Conservation (phyloP, 2,797 vertebrate species). For the Manis javanica region DNA sequence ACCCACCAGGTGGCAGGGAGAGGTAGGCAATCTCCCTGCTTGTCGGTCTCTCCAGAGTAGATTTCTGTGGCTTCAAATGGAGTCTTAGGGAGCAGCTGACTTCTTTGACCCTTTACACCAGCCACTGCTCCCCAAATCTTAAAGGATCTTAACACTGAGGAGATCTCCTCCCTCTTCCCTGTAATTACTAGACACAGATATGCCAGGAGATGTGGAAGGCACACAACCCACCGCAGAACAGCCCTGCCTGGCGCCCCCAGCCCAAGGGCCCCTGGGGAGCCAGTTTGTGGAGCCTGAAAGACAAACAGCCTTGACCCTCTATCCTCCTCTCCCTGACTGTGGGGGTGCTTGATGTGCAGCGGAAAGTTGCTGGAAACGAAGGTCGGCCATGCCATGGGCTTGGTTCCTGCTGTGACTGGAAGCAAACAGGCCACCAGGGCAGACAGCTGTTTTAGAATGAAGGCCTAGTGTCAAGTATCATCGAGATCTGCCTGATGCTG, state of each 20-base stretch:
- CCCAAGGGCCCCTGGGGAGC: neutral
- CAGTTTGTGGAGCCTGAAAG: neutral
- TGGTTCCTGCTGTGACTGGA: neutral
- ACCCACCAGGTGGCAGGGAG: neutral
- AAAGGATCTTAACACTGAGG: neutral
- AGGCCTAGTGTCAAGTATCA: neutral
- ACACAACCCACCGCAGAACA: fast-evolving
- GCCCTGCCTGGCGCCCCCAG: neutral
- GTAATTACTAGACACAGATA: neutral
- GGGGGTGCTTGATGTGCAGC: neutral
- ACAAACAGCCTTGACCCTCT: neutral
- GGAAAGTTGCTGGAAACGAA: neutral
- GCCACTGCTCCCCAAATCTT: neutral
- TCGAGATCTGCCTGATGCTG: neutral
- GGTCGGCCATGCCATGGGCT: fast-evolving
- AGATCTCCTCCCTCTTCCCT: neutral
- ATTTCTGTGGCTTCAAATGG: neutral
- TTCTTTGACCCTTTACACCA: neutral
- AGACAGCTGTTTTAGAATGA: neutral
- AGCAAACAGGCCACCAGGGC: neutral
- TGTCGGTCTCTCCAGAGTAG: neutral
- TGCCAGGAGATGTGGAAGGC: neutral
- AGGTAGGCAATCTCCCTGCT: neutral
- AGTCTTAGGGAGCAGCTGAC: neutral
- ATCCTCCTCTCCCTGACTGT: neutral